These are phyloP conservation scores for Magallana gigas DNA, from an alignment of 1,140 invertebrate species.

Conservation along the genomic window DNA sequence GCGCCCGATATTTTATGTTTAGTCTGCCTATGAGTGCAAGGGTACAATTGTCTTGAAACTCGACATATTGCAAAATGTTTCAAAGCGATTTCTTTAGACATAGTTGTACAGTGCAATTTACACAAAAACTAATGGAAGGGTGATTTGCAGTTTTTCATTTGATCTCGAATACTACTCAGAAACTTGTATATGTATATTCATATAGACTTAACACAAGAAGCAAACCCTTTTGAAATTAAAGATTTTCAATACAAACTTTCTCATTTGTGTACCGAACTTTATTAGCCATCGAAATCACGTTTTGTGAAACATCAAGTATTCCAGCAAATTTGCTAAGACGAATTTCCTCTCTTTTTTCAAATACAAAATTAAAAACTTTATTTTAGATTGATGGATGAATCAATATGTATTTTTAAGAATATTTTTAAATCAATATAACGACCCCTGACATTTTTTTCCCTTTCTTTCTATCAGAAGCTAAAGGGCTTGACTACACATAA, in stretches of 20 bases:
- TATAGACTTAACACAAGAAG: too few species aligned
- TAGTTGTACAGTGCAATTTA: neutral
- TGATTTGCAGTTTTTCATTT: conserved; percentile 31
- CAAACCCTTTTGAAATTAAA: too few species aligned
- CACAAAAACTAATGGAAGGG: neutral
- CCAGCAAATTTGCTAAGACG: too few species aligned
- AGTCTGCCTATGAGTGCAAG: conserved; percentile 21
- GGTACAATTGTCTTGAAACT: conserved; percentile 15
- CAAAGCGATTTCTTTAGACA: neutral
- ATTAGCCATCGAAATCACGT: too few species aligned
- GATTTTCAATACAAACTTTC: too few species aligned
- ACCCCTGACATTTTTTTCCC: neutral
- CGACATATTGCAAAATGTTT: conserved; percentile 22
- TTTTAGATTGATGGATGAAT: neutral
- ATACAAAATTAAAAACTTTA: too few species aligned
- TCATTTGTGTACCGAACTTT: too few species aligned
- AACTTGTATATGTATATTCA: too few species aligned
- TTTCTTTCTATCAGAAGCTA: too few species aligned
- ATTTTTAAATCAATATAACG: neutral
- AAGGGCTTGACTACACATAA: neutral
- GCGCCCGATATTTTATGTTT: conserved; percentile 21
- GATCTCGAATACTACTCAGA: neutral
- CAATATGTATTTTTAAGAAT: neutral
- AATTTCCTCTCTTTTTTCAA: too few species aligned
- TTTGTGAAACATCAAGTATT: too few species aligned